Base-by-base conservation (phyloP, 2,888 invertebrate species). In the Thymelicus acteon region DNA sequence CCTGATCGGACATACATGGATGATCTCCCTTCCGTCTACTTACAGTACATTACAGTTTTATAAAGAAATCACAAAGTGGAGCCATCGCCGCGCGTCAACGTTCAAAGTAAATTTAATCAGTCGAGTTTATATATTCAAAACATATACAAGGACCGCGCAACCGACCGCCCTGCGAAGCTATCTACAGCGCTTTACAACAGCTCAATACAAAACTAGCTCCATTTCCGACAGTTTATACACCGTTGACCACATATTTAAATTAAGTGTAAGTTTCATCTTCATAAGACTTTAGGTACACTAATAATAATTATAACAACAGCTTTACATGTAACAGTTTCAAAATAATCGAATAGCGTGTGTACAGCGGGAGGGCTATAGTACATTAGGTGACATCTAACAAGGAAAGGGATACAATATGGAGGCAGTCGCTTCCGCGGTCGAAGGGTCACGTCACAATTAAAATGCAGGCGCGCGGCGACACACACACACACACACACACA, bases 51-150 rank as follows among this genome's bases (percentile, higher is more conserved):
- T 91, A 91, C 89, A 92, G 82, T 87, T 85, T 89, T 92, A 92
- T 91, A 92, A 91, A 92, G 92, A 93, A 93, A 93, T 93, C 93
- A 93, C 93, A 93, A 88, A 89, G 87, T 86, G 77, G 75, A 84
- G 79, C 79, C 79, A 74, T 78, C 78, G 81, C 82, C 84, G 82
- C 80, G 82, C 83, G 81, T 80, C 81, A 81, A 78, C 78, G 77
- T 80, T 79, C 76, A 79, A 85, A 84, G 85, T 89, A 85, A 89
- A 85, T 85, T 86, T 90, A 91, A 87, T 91, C 91, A 91, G 91
- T 91, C 91, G 88, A 86, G 90, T 89, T 85, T 87, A 89, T 83
- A 85, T 73, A 86, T 82, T 85, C 83, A 83, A 54, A 85, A 87
- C 84, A 82, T 86, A 84, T 84, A 85, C 84, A 83, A 79, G 60